Evolutionary conservation across 2,888 invertebrate genomes (phyloP).

Genomic region (Poecilus cupreus): DNA sequence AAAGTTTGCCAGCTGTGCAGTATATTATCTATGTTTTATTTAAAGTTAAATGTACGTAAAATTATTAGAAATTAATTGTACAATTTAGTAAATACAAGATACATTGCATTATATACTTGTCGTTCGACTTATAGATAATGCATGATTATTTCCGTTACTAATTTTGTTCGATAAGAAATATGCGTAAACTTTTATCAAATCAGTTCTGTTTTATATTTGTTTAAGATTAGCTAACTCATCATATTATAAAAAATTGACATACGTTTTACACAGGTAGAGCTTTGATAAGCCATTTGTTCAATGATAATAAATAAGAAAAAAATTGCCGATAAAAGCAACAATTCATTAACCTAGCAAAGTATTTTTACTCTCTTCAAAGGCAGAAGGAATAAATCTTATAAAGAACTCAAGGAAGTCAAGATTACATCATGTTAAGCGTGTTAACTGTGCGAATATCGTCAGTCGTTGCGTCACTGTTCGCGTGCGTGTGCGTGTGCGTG

Average conservation of each 20-base stretch:
- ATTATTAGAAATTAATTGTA: no score
- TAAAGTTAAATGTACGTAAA: no score
- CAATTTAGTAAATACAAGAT: no score
- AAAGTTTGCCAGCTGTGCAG: no score
- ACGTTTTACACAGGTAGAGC: no score
- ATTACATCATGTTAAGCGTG: conserved; percentile 1
- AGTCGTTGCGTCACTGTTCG: conserved; percentile 12
- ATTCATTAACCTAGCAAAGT: neutral
- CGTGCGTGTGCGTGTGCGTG: conserved; percentile 32
- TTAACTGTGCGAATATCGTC: conserved; percentile 7
- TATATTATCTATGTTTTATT: no score
- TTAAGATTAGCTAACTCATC: no score
- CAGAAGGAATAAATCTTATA: neutral
- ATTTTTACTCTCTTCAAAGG: neutral
- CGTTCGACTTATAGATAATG: no score
- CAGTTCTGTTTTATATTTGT: no score
- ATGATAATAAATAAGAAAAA: neutral
- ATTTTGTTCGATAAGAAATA: neutral
- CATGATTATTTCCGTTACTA: neutral
- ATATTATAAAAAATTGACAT: no score
- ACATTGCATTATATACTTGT: no score
- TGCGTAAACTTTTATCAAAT: neutral
- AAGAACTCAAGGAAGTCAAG: neutral
- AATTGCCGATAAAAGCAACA: neutral
- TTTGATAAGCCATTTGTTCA: no score